Evolutionary conservation across 2,888 invertebrate genomes (phyloP), one percentile per base, ranked within the genome.

Genomic region (Pammene aurita): DNA sequence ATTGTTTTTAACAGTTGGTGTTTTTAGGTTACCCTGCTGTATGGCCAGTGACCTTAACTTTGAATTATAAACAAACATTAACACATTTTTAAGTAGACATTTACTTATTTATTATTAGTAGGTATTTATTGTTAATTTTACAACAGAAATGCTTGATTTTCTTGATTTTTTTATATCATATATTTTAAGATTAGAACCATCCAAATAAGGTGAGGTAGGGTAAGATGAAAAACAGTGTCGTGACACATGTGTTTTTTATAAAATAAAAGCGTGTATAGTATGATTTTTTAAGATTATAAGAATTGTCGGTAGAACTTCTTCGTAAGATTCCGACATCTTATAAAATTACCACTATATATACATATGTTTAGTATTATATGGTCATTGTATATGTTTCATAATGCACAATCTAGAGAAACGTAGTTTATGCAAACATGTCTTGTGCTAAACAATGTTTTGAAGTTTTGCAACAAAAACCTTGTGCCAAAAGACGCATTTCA

Each of bases 41-140:
- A 57, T 64, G 63, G 68, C 63, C 67, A 68, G 63, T 42, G 50
- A 68, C 68, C 68, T 68, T 68, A 68, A 68, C 68, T 64, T 68
- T 68, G 68, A 63, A 68, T 58, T 52, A 5, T 16, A 67, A 62
- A 54, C 52, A 57, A 54, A 67, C 38, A 60, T 41, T 1, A 46
- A 60, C 44, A 60, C 14, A 54, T 34, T 54, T 26, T 14, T 52
- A 38, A 18, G 44, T 44, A 52, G 52, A 46, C 54, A 52, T 68
- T 57, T 34, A 41, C 38, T 42, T 56, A 48, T 66, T 60, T 2
- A 42, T 38, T 62, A 16, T 56, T 42, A 14, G 0, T 10, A 42
- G 11, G 7, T 11, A 42, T 11, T 46, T 46, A n/a, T 14, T n/a
- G 10, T 26, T 13, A 6, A 5, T 6, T 50, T 9, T 5, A 16